These are phyloP conservation scores for Cossypha polioptera DNA, from an alignment of 2,797 vertebrate species.

Conservation along the genomic window DNA sequence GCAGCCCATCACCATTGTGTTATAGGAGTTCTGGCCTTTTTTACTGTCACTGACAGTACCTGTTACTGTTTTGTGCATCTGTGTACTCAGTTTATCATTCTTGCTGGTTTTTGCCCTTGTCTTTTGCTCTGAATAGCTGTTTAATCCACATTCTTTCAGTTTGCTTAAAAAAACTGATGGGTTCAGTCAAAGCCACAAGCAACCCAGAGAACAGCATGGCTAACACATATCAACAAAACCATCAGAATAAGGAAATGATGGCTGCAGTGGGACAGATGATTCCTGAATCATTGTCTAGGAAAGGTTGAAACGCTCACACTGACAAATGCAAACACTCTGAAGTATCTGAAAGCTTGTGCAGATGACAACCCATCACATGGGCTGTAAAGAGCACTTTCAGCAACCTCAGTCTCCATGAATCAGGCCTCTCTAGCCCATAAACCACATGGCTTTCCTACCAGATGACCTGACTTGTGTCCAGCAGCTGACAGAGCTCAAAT, in stretches of 20 bases:
- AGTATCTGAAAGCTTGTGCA: background rate
- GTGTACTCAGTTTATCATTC: background rate
- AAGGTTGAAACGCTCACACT: background rate
- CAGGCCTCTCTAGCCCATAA: background rate
- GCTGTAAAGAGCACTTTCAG: background rate
- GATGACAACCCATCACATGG: background rate
- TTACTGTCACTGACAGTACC: background rate
- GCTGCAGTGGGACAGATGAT: background rate
- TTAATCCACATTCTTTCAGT: background rate
- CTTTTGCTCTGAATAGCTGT: background rate
- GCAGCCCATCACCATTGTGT: background rate
- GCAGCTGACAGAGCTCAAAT: background rate
- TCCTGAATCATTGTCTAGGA: conserved; percentile 1
- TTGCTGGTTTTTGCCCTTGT: background rate
- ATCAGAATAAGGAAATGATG: background rate
- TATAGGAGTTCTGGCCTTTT: background rate
- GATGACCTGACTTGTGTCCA: background rate
- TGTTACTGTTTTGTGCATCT: background rate
- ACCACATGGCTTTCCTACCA: background rate
- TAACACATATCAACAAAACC: background rate
- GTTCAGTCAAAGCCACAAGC: background rate
- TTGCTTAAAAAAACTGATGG: background rate
- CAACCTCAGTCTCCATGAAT: background rate
- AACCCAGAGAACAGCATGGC: background rate
- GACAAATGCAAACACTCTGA: background rate